Evolutionary conservation across 2,113 vertebrate species (phyloP), one percentile per base, ranked within the genome.

Genomic region (Nothobranchius furzeri): DNA sequence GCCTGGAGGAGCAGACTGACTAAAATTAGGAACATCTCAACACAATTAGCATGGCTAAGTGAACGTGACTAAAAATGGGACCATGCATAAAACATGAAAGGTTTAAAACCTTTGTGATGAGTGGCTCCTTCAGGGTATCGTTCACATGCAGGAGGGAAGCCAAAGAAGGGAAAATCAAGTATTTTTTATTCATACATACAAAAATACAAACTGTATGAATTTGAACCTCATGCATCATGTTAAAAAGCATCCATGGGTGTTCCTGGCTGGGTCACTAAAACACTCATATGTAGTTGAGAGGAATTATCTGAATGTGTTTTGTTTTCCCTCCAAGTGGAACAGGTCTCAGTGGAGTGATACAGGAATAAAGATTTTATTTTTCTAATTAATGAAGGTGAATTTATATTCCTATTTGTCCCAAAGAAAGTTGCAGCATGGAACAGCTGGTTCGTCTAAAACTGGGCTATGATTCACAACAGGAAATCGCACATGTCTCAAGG

Each of bases 301-400:
- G 60, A 76, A 67, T 77, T 55, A 76, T 75, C 49, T 64, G 57
- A 60, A 62, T 83, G 73, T 68, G 80, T 68, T 36, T 73, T 62
- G 59, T 76, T 50, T 20, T 17, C 30, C 30, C 30, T 17, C 9
- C 70, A 88, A 85, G 69, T 84, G 60, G 82, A 85, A 43, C 76
- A 40, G 59, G 85, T 87, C 87, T 87, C 83, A 71, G 70, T 17
- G 81, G 86, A 81, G 61, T 47, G 20, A 73, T n/a, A 65, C 72
- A 55, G 72, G 64, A 79, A 81, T 59, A 82, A 83, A 62, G 73
- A 69, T 64, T 53, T 47, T 43, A 64, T 53, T 45, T 43, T 64
- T 64, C 69, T 85, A 87, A 89, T 90, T 85, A 78, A 69, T 76
- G 73, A 64, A 63, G 68, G 68, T 81, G 68, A 20, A 64, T 50